Percentiles rank a stretch among this genome's conserved stretches.
Evolutionary conservation across 2,797 vertebrate genomes (phyloP).

Genomic region (Dallia pectoralis): DNA sequence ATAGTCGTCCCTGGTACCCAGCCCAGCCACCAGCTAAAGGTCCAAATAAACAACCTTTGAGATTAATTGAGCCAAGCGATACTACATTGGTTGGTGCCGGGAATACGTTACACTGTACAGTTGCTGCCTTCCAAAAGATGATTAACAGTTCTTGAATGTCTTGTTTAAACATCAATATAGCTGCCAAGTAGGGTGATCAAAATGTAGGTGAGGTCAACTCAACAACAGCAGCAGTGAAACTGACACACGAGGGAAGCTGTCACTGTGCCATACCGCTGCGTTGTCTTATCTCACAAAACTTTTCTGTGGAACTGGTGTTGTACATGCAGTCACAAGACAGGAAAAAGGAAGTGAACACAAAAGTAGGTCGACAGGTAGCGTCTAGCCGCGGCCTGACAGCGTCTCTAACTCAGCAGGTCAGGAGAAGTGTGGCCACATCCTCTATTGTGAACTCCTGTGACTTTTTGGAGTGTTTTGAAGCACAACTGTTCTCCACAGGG

Average conservation of each 20-base stretch:
- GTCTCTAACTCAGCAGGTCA: neutral
- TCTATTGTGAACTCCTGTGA: neutral
- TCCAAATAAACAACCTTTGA: too few relatives aligned
- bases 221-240: too few relatives aligned
- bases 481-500: neutral
- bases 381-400: neutral
- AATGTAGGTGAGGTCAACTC: too few relatives aligned
- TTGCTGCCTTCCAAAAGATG: too few relatives aligned
- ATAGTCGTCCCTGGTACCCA: too few relatives aligned
- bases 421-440: neutral
- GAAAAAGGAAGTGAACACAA: neutral
- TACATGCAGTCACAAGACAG: neutral
- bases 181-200: too few relatives aligned
- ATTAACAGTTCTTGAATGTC: too few relatives aligned
- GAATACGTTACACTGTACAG: too few relatives aligned
- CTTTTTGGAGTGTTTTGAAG: neutral
- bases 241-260: neutral
- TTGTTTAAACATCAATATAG: too few relatives aligned
- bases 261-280: neutral
- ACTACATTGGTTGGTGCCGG: too few relatives aligned
- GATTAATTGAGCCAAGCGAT: too few relatives aligned
- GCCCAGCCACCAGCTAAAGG: too few relatives aligned
- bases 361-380: neutral
- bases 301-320: neutral
- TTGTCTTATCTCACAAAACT: neutral